Evolutionary conservation across 2,113 vertebrate species (phyloP).

Genomic region (Gila orcuttii): DNA sequence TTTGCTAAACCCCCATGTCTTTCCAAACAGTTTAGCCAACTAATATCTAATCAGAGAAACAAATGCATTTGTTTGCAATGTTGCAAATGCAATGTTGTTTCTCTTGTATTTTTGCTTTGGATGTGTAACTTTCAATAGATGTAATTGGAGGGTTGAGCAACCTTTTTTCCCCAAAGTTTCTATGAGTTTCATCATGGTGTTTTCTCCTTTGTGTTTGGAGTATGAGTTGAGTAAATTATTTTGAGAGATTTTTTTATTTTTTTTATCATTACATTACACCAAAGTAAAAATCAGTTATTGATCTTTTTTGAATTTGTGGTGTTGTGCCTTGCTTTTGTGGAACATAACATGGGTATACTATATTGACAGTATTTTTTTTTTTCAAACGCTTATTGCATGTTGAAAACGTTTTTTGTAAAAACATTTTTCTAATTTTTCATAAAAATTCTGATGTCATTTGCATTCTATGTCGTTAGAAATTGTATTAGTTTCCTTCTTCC

Average conservation of each 20-base stretch:
- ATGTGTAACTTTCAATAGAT: constrained; percentile 9
- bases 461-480: background rate
- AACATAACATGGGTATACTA: constrained; percentile 28
- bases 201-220: constrained; percentile 43
- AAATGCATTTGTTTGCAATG: background rate
- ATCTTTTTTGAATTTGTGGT: constrained; percentile 51
- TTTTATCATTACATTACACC: background rate
- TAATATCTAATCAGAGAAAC: constrained; percentile 31
- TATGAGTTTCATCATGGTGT: background rate
- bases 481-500: background rate
- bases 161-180: background rate
- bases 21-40: constrained; percentile 49
- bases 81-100: background rate
- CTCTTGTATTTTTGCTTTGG: background rate
- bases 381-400: constrained; percentile 37
- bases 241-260: background rate
- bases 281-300: constrained; percentile 23
- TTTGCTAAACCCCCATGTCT: constrained; percentile 6
- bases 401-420: constrained; percentile 22
- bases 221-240: constrained; percentile 68
- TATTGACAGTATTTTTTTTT: constrained; percentile 45
- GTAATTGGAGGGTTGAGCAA: background rate
- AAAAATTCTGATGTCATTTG: background rate
- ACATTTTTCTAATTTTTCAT: constrained; percentile 16
- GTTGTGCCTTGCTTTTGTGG: constrained; percentile 54